Conservation (phyloP, 2,113 vertebrate species). For the Cyrtonyx montezumae region DNA sequence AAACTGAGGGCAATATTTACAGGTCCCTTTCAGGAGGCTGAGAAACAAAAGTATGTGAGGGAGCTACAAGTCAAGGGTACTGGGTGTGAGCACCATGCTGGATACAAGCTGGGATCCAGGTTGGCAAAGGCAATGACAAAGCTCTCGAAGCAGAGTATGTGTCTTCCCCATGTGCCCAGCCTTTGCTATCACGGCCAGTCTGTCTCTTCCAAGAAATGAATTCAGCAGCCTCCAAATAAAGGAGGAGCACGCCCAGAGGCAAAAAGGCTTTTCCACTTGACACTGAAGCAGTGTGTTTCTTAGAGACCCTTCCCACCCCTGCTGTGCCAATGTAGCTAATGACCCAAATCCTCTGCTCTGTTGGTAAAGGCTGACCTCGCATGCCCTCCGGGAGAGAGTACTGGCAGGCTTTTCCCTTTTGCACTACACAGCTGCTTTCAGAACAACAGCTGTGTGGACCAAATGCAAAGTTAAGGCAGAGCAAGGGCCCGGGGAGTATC, state of each 20-base stretch:
- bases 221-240: constrained; percentile 41
- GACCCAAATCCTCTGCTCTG: constrained; percentile 31
- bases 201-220: constrained; percentile 22
- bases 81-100: neutral
- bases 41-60: neutral
- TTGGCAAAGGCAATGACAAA: neutral
- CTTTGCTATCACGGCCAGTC: constrained; percentile 17
- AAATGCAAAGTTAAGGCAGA: neutral
- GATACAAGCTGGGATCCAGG: neutral
- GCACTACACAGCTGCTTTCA: neutral
- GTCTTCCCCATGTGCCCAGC: neutral
- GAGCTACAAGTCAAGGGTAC: neutral
- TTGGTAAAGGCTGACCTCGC: constrained; percentile 32
- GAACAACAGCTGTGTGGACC: neutral
- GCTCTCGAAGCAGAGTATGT: neutral
- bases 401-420: neutral
- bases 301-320: constrained; percentile 22
- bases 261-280: constrained; percentile 39
- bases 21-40: neutral
- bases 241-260: constrained; percentile 13
- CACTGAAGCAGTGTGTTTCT: neutral
- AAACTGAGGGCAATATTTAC: neutral
- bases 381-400: neutral
- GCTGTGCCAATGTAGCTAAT: constrained; percentile 23
- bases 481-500: neutral